Base-by-base conservation (phyloP, 2,888 invertebrate species). In the Volucella inflata region DNA sequence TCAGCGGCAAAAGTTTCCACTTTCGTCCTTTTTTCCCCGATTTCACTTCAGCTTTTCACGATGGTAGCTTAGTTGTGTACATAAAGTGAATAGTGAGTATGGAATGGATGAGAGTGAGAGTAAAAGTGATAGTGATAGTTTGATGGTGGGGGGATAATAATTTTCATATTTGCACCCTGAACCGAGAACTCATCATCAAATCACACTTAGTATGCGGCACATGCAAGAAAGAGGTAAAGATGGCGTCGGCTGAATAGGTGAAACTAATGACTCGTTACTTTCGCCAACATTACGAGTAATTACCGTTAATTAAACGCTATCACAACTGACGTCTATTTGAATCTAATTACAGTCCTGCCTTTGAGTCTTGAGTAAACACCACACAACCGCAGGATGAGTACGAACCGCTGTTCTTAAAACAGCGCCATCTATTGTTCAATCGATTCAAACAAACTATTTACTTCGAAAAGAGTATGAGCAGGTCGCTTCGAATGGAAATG, bases 191-290 rank as follows among this genome's bases (percentile, higher is more conserved):
- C 74, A 70, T 38, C 74, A 74, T 74, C 62, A 68, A 78, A 78
- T 62, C 64, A 51, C 79, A 75, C 83, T 84, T 84, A 84, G 70
- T 84, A 84, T 83, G 83, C 79, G 74, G 57, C 68, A 78, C 68
- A 74, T 59, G 60, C 60, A 78, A 57, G 57, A 71, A 71, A 67
- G 76, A 40, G 65, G 64, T 53, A 77, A 60, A 51, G 59, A 71
- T 60, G 65, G 70, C 38, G 64, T 10, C 10, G 6, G 10, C 12
- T 4, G 8, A 1, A 65, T 77, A 82, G 76, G 85, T 80, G 84
- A 81, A 81, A 85, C 80, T 85, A 85, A 85, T 85, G 85, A 77
- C 80, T 85, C 81, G 80, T 85, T 85, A 76, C 81, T 81, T 81
- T 85, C 81, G 71, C 67, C 72, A 59, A 67, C 85, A 77, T 85